phyloP scores from a whole-genome alignment of 2,797 vertebrate genomes.

The Coendou prehensilis region DNA sequence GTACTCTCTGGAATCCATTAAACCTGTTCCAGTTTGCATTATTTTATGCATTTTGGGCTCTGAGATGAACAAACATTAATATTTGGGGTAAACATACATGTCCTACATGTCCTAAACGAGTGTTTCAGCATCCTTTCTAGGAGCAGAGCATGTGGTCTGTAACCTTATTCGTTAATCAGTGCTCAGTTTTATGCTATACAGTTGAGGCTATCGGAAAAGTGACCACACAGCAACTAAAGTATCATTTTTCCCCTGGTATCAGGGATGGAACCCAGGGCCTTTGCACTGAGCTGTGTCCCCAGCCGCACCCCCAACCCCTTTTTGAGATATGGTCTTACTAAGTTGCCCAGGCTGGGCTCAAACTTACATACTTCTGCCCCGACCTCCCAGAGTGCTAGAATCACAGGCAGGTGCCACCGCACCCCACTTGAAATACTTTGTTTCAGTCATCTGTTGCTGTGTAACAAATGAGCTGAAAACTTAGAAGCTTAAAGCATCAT shows the following conservation, averaged over 20 bases:
- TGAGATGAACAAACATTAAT: background rate
- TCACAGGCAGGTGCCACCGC: background rate
- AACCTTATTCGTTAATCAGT: background rate
- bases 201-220: background rate
- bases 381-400: background rate
- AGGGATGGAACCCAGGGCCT: no score
- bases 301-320: background rate
- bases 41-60: background rate
- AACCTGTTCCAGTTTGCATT: background rate
- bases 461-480: background rate
- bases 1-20: background rate
- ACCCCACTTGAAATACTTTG: background rate
- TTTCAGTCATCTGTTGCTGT: background rate
- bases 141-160: rapidly evolving
- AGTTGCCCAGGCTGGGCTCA: background rate
- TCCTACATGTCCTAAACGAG: background rate
- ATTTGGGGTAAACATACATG: background rate
- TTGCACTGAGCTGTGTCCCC: background rate
- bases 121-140: rapidly evolving
- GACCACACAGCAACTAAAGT: rapidly evolving
- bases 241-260: background rate
- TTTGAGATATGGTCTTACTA: background rate
- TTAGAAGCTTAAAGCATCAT: background rate
- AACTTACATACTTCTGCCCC: background rate
- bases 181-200: background rate